Evolutionary conservation across 2,113 vertebrate genomes (phyloP).

Genomic region (Nannobrachium achirus): DNA sequence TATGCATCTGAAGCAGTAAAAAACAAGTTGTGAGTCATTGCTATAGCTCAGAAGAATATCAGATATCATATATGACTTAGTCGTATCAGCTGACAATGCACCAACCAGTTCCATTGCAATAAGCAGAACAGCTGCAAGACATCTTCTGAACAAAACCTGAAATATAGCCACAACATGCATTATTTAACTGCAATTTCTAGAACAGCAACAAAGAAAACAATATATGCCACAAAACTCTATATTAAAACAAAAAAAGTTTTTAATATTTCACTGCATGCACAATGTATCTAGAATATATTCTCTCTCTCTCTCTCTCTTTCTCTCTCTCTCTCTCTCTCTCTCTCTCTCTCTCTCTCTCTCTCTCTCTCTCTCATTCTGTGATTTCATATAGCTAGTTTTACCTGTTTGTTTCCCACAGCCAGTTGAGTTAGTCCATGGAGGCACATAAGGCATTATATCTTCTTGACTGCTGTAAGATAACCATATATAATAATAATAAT

Average conservation of each 20-base stretch:
- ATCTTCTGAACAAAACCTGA: conserved; percentile 5
- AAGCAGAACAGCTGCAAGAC: conserved; percentile 62
- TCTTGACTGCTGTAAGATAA: conserved; percentile 40
- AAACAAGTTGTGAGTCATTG: neutral
- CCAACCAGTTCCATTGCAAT: conserved; percentile 65
- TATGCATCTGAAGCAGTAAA: conserved; percentile 60
- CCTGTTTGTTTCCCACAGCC: conserved; percentile 15
- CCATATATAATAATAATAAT: neutral
- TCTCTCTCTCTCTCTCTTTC: too few species aligned
- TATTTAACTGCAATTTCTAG: neutral
- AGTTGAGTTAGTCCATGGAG: conserved; percentile 4
- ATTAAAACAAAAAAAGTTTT: too few species aligned
- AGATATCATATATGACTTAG: neutral
- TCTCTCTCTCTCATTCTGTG: too few species aligned
- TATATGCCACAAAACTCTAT: too few species aligned
- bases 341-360: too few species aligned
- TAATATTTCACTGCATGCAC: too few species aligned
- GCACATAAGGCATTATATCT: conserved; percentile 21
- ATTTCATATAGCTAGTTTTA: too few species aligned
- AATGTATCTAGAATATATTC: too few species aligned
- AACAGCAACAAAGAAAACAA: neutral
- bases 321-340: too few species aligned
- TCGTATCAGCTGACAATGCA: neutral
- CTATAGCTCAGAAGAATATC: neutral
- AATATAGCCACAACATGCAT: conserved; percentile 15